Base-by-base conservation (phyloP, 2,113 vertebrate genomes). In the Lates calcarifer region DNA sequence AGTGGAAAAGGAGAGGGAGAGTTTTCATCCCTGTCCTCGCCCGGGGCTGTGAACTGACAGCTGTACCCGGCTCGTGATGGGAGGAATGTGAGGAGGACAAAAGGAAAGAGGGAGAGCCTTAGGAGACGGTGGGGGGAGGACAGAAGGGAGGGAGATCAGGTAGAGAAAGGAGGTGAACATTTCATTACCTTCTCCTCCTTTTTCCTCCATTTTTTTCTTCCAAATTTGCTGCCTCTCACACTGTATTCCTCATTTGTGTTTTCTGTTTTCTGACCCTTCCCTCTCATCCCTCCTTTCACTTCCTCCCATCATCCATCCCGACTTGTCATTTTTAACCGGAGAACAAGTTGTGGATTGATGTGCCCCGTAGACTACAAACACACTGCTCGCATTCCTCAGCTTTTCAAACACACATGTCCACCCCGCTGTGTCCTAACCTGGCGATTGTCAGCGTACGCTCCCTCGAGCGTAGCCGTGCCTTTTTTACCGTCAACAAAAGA, bases 401-500 rank as follows among this genome's bases (percentile, higher is more conserved):
- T 22, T 62, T 60, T 39, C 57, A 64, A 66, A 84, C 69, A 64
- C 47, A 55, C 65, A 57, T 12, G 24, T 33, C 55, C 24, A 22
- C 60, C 55, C 57, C 68, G 79, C 72, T 67, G 4, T 83, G 77
- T 61, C 78, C 73, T 22, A 76, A 89, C 88, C 81, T 77, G 79
- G 76, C 3, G 69, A 72, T 64, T 80, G 87, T 84, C 53, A 70
- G 39, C 0, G 2, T 26, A 11, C 33, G 47, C n/a, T 80, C 41
- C 70, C 63, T 64, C 9, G 31, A 77, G 67, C 70, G 22, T 71
- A 51, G 64, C 74, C 47, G 1, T 9, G 37, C 24, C 65, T 77
- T 87, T 78, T 85, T 89, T 81, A 67, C 74, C 17, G 68, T 85
- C 74, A 79, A 88, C 85, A 91, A 85, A 91, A 81, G 90, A 78